Evolutionary conservation across 2,888 invertebrate species (phyloP).

Genomic region (Megastigmus dorsalis): DNA sequence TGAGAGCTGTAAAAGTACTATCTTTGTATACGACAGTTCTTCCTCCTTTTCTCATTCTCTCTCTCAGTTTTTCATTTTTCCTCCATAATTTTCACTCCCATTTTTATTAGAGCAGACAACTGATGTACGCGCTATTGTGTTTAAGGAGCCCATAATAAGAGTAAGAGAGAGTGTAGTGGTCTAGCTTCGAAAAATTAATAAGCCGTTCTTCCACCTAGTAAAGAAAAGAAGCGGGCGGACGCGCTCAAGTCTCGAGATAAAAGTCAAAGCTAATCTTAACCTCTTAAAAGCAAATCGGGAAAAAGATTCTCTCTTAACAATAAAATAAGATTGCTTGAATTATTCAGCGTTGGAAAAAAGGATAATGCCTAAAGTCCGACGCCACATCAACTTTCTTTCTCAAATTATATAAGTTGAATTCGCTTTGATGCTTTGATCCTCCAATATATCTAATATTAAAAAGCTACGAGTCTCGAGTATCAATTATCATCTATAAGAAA

Average conservation of each 20-base stretch:
- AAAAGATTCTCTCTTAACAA: neutral
- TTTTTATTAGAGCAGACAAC: conserved; percentile 29
- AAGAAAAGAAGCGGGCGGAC: neutral
- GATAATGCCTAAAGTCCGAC: too few relatives aligned
- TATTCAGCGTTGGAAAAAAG: neutral
- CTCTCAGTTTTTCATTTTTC: too few relatives aligned
- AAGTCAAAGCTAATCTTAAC: conserved; percentile 12
- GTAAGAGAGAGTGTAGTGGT: conserved; percentile 8
- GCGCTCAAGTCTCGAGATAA: neutral
- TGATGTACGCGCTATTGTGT: conserved; percentile 29
- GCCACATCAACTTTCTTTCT: too few relatives aligned
- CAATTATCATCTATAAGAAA: too few relatives aligned
- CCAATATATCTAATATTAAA: too few relatives aligned
- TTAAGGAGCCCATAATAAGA: conserved; percentile 13
- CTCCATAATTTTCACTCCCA: neutral
- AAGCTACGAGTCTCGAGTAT: too few relatives aligned
- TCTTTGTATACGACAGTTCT: too few relatives aligned
- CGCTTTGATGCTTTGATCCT: too few relatives aligned
- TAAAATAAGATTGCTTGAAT: neutral
- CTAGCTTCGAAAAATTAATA: conserved; percentile 35
- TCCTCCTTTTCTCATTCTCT: too few relatives aligned
- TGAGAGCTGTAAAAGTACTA: neutral
- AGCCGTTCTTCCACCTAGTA: neutral
- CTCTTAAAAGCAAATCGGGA: neutral
- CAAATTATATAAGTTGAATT: too few relatives aligned